Conservation (phyloP, 2,113 vertebrate genomes). For the Nyctibius bracteatus region DNA sequence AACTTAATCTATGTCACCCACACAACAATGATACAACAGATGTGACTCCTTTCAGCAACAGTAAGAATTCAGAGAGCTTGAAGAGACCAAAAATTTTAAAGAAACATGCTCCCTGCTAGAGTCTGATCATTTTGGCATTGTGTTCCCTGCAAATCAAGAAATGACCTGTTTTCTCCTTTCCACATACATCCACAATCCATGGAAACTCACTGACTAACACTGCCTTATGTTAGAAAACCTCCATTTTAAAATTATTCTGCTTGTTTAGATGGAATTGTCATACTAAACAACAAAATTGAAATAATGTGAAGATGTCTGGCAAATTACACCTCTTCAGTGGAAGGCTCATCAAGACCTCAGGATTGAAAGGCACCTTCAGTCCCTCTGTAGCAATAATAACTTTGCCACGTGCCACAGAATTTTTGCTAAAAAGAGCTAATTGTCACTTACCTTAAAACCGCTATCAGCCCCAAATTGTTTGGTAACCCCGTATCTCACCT, state of each 20-base stretch:
- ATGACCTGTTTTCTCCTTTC: neutral
- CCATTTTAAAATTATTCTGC: neutral
- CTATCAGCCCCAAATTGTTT: neutral
- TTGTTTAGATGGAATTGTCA: neutral
- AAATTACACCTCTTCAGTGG: neutral
- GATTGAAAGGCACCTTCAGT: neutral
- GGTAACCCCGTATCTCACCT: neutral
- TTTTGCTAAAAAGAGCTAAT: neutral
- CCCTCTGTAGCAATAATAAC: neutral
- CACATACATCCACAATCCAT: neutral
- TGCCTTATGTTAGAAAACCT: neutral
- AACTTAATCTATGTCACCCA: neutral
- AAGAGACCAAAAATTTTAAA: neutral
- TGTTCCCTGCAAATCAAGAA: neutral
- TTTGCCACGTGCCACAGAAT: neutral
- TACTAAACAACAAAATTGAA: neutral
- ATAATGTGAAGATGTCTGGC: neutral
- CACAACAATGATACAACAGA: neutral
- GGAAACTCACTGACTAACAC: neutral
- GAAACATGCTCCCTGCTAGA: neutral
- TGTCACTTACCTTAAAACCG: neutral
- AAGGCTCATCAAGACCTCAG: neutral
- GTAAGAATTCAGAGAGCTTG: neutral
- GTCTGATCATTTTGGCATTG: neutral
- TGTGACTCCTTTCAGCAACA: neutral